These are phyloP conservation scores for Forficula auricularia DNA, from an alignment of 1,140 invertebrate genomes.

Conservation along the genomic window DNA sequence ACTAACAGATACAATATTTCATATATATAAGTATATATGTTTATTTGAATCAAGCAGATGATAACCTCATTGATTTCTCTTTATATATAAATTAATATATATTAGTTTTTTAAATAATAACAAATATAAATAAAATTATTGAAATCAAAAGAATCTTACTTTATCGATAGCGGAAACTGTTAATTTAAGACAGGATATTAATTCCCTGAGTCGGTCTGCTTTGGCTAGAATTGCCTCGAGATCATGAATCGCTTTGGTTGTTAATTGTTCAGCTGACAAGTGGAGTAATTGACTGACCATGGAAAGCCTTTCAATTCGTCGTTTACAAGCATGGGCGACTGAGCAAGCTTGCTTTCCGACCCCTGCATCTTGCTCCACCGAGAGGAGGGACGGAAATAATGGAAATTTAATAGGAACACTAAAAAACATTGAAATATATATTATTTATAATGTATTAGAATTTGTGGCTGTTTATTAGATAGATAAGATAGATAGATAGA, in stretches of 20 bases:
- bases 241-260: conserved; percentile 35
- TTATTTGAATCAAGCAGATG: too few relatives aligned
- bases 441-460: conserved; percentile 11
- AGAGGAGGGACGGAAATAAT: conserved; percentile 57
- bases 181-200: too few relatives aligned
- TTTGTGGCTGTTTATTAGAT: conserved; percentile 1
- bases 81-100: too few relatives aligned
- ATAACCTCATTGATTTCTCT: too few relatives aligned
- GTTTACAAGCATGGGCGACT: conserved; percentile 65
- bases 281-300: conserved; percentile 44
- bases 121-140: too few relatives aligned
- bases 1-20: too few relatives aligned
- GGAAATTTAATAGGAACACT: conserved; percentile 46
- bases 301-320: conserved; percentile 54
- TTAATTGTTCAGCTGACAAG: conserved; percentile 43
- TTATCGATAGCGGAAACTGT: too few relatives aligned
- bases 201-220: conserved; percentile 28
- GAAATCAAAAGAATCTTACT: too few relatives aligned
- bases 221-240: conserved; percentile 30
- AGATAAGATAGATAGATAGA: too few relatives aligned
- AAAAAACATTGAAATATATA: conserved; percentile 18
- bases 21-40: too few relatives aligned
- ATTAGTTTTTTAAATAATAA: too few relatives aligned
- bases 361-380: conserved; percentile 74
- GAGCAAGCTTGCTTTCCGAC: conserved; percentile 77